phyloP scores from a whole-genome alignment of 1,140 invertebrate genomes.

The Antheraea pernyi region DNA sequence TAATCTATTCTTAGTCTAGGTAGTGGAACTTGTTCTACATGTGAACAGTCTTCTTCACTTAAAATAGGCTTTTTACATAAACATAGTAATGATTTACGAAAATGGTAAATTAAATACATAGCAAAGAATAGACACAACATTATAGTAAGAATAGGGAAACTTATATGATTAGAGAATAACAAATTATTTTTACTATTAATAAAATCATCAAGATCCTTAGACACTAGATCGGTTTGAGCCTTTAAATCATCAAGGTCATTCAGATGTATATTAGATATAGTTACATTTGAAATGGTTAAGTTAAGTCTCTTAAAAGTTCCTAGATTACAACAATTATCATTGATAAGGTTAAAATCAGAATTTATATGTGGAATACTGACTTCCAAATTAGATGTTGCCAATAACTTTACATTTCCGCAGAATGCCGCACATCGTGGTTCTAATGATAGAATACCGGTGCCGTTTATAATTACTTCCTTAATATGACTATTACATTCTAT shows the following conservation, averaged over 20 bases:
- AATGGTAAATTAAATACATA: too few species aligned
- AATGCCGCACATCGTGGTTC: constrained; percentile 12
- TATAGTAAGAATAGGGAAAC: constrained; percentile 4
- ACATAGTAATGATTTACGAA: too few species aligned
- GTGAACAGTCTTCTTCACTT: too few species aligned
- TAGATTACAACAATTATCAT: constrained; percentile 17
- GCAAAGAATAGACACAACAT: neutral
- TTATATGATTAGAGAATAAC: constrained; percentile 1
- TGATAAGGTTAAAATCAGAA: constrained; percentile 19
- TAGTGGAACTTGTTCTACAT: too few species aligned
- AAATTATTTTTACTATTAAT: neutral
- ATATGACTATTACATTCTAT: constrained; percentile 19
- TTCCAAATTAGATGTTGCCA: constrained; percentile 8
- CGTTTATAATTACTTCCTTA: constrained; percentile 6
- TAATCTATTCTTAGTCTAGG: too few species aligned
- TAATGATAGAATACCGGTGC: constrained; percentile 14
- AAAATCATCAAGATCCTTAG: neutral
- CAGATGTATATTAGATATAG: neutral
- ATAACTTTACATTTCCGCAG: constrained; percentile 16
- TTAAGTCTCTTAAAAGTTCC: constrained; percentile 13
- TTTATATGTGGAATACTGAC: constrained; percentile 4
- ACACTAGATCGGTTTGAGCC: neutral
- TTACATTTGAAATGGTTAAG: neutral
- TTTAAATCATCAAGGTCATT: neutral
- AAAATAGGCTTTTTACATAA: too few species aligned